Evolutionary conservation across 2,888 invertebrate genomes (phyloP).

Genomic region (Serrognathus titanus): DNA sequence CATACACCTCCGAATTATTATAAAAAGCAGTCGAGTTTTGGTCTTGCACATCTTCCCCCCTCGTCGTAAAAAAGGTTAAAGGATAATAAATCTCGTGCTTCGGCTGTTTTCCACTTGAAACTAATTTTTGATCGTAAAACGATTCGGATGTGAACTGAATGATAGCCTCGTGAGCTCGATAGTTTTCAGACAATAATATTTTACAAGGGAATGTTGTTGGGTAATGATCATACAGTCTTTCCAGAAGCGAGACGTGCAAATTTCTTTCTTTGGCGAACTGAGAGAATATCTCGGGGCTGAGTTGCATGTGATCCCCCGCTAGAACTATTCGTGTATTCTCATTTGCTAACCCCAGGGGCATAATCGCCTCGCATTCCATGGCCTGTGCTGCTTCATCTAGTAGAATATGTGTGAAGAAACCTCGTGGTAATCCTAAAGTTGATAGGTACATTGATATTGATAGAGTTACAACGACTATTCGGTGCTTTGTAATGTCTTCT

Average conservation of each 20-base stretch:
- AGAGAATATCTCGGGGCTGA: slow-evolving; percentile 78
- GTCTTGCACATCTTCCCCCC: slow-evolving; percentile 78
- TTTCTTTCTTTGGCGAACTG: slow-evolving; percentile 68
- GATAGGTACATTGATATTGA: slow-evolving; percentile 74
- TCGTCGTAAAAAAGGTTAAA: slow-evolving; percentile 74
- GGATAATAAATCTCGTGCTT: slow-evolving; percentile 69
- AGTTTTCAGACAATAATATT: slow-evolving; percentile 77
- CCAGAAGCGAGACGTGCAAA: slow-evolving; percentile 70
- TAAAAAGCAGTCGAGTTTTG: slow-evolving; percentile 75
- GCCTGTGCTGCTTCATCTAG: slow-evolving; percentile 86
- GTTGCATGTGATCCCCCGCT: slow-evolving; percentile 84
- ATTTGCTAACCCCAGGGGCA: slow-evolving; percentile 72
- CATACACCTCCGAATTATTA: slow-evolving; percentile 78
- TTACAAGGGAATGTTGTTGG: slow-evolving; percentile 72
- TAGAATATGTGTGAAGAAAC: slow-evolving; percentile 76
- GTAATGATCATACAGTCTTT: slow-evolving; percentile 74
- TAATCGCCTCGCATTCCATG: slow-evolving; percentile 80
- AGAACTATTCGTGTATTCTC: slow-evolving; percentile 70
- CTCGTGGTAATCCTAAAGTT: slow-evolving; percentile 63
- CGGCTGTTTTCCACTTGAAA: slow-evolving; percentile 69
- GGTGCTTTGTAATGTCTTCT: slow-evolving; percentile 67
- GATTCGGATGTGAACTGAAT: slow-evolving; percentile 77
- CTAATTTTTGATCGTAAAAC: slow-evolving; percentile 74
- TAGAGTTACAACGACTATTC: slow-evolving; percentile 75
- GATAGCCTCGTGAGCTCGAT: slow-evolving; percentile 77